Percentiles rank a stretch among this genome's conserved stretches.
These are phyloP conservation scores for Prenolepis imparis DNA, from an alignment of 2,888 invertebrate genomes.

Conservation along the genomic window DNA sequence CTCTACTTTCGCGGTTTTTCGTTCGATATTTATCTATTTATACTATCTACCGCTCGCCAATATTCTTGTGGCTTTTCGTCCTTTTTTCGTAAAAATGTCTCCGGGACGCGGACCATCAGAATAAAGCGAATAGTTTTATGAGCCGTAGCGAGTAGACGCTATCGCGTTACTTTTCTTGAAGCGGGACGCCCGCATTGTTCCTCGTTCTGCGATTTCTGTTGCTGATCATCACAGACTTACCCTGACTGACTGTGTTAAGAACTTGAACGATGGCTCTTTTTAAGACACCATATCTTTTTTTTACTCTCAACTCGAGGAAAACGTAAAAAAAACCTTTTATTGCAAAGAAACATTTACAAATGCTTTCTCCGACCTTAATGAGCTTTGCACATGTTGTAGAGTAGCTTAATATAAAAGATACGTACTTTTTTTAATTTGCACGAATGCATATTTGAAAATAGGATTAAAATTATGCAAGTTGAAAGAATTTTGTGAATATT, in stretches of 20 bases:
- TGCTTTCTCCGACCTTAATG: conserved; percentile 24
- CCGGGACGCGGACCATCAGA: conserved; percentile 82
- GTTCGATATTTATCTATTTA: conserved; percentile 29
- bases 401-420: conserved; percentile 26
- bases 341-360: conserved; percentile 25
- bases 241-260: conserved; percentile 57
- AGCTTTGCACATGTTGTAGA: conserved; percentile 19
- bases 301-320: conserved; percentile 30
- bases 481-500: conserved; percentile 11
- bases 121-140: conserved; percentile 85
- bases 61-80: conserved; percentile 41
- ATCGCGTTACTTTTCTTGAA: conserved; percentile 83
- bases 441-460: not conserved
- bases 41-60: conserved; percentile 6
- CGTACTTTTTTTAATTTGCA: not conserved
- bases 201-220: conserved; percentile 31
- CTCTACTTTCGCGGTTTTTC: conserved; percentile 55
- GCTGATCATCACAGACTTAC: conserved; percentile 46
- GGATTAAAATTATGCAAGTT: conserved; percentile 1
- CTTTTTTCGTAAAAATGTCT: conserved; percentile 78
- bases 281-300: conserved; percentile 28
- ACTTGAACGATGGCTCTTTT: conserved; percentile 59
- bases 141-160: conserved; percentile 82
- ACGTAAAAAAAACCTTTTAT: not conserved
- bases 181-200: conserved; percentile 62